Evolutionary conservation across 2,888 invertebrate genomes (phyloP).

Genomic region (Deroplatys truncata): DNA sequence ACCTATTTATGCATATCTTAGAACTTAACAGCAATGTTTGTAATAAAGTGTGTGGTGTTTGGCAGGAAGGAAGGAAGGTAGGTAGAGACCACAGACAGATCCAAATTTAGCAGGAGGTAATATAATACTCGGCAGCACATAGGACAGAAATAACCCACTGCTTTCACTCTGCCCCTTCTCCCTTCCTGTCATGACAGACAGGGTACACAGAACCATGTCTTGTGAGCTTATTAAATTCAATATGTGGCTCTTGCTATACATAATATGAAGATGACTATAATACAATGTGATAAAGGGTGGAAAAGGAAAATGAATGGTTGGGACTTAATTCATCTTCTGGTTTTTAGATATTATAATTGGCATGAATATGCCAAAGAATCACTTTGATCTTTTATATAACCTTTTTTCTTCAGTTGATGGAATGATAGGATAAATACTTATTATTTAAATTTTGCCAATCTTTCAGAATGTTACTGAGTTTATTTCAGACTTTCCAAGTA

Average conservation of each 20-base stretch:
- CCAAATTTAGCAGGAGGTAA: constrained; percentile 56
- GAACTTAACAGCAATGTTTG: background rate
- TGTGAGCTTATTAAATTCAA: background rate
- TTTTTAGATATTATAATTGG: background rate
- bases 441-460: background rate
- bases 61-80: background rate
- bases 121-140: constrained; percentile 49
- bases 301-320: background rate
- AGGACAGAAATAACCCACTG: constrained; percentile 50
- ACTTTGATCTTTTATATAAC: background rate
- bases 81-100: background rate
- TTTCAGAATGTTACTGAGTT: background rate
- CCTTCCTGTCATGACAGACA: background rate
- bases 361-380: background rate
- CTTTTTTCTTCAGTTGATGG: background rate
- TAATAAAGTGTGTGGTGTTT: background rate
- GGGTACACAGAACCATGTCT: constrained; percentile 1
- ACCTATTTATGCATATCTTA: background rate
- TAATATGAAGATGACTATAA: background rate
- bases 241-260: background rate
- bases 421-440: background rate
- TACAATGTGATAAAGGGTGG: background rate
- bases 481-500: constrained; percentile 23
- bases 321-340: background rate
- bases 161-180: background rate